Percentiles rank a stretch among this genome's conserved stretches.
Evolutionary conservation across 2,888 invertebrate species (phyloP).

Genomic region (Stenotaenia linearis): DNA sequence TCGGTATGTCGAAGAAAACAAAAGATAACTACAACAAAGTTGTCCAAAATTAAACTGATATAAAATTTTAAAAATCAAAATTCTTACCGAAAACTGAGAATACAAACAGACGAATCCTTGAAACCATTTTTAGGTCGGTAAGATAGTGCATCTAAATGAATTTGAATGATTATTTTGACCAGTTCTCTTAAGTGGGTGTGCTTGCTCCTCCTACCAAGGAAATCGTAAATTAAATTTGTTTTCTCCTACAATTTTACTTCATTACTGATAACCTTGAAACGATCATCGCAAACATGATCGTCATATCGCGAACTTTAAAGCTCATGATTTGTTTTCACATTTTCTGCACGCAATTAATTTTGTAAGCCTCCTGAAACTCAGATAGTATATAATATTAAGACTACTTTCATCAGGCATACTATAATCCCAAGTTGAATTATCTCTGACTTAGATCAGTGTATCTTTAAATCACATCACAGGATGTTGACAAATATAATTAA

Average conservation of each 20-base stretch:
- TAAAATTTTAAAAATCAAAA: background rate
- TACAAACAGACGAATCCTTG: background rate
- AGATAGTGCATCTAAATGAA: background rate
- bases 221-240: slow-evolving; percentile 14
- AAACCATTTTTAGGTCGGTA: background rate
- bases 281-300: background rate
- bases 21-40: background rate
- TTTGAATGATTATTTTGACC: background rate
- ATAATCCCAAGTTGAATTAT: too few relatives aligned
- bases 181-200: background rate
- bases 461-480: background rate
- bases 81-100: background rate
- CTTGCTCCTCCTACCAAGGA: slow-evolving; percentile 1
- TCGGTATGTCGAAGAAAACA: background rate
- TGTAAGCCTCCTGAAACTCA: too few relatives aligned
- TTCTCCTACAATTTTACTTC: background rate
- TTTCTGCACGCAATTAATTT: too few relatives aligned
- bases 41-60: background rate
- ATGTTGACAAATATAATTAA: background rate
- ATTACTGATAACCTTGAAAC: background rate
- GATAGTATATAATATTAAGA: too few relatives aligned
- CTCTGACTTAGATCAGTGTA: too few relatives aligned
- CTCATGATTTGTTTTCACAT: background rate
- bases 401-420: too few relatives aligned
- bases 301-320: background rate